Evolutionary conservation across 1,140 invertebrate genomes (phyloP), one percentile per base, ranked within the genome.

Genomic region (Manduca sexta): DNA sequence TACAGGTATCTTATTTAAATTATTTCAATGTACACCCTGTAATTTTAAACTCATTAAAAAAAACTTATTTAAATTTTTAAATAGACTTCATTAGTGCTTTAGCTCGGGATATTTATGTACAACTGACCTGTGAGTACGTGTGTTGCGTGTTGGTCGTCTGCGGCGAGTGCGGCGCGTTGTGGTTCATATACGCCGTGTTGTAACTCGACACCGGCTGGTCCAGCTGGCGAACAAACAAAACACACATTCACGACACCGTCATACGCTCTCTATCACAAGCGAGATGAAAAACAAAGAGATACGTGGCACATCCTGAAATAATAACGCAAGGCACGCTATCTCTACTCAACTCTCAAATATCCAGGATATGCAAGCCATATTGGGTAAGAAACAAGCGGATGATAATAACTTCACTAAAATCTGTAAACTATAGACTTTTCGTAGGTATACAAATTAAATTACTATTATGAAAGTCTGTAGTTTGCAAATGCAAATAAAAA

Each of bases 141-240:
- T 74, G 75, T 52, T 69, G 65, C 46, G 76, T 74, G 55, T 76
- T 82, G 55, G 72, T 79, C 51, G 81, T 70, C 54, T 82, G 81
- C 34, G 71, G 75, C 54, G 79, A 79, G 44, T 81, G 76, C 47
- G 76, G 71, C 35, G 78, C 77, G 62, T 67, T 80, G 70, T 84
- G 81, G 60, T 84, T 84, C 40, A 82, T 75, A 45, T 84, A 84
- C 45, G 69, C 65, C 34, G 74, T 65, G 52, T 74, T 84, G 59
- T 84, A 84, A 54, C 54, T 81, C 41, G 75, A 70, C 44, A 74
- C 72, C 14, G 81, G 78, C 2, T 74, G 59, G 52, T 84, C 81
- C 64, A 84, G 56, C 81, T 84, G 70, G 7, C 2, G 30, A 63
- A 34, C 11, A 17, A 7, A 12, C 12, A 12, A 7, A 35, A 8